These are phyloP conservation scores for Onchidella celtica DNA, from an alignment of 2,888 invertebrate species.

Conservation along the genomic window DNA sequence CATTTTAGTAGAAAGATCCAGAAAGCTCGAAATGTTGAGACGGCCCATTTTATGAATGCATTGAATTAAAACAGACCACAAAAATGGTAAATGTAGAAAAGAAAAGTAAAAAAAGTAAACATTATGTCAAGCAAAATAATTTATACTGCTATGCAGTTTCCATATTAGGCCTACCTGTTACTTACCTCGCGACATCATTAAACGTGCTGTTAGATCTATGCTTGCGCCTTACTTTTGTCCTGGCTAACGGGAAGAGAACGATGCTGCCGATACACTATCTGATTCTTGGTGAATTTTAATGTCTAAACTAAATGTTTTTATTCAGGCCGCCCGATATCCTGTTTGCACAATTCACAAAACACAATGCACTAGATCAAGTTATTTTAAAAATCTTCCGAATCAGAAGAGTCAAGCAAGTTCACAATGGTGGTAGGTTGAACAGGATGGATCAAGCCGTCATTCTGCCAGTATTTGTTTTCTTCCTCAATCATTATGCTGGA, in stretches of 20 bases:
- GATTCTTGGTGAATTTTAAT: not conserved
- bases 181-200: not conserved
- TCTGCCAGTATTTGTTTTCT: not conserved
- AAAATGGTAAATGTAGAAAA: not conserved
- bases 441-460: not conserved
- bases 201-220: not conserved
- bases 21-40: not conserved
- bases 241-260: not conserved
- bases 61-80: not conserved
- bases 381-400: not conserved
- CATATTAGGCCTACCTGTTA: not conserved
- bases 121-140: not conserved
- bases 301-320: not conserved
- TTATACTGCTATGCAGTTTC: not conserved
- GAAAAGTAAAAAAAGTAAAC: not conserved
- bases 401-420: not conserved
- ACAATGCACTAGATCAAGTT: not conserved
- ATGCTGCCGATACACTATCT: not conserved
- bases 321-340: not conserved
- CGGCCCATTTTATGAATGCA: not conserved
- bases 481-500: not conserved
- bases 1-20: not conserved
- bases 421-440: not conserved
- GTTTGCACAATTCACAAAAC: not conserved
- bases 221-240: not conserved